Evolutionary conservation across 2,888 invertebrate species (phyloP).

Genomic region (Dryomyza anilis): DNA sequence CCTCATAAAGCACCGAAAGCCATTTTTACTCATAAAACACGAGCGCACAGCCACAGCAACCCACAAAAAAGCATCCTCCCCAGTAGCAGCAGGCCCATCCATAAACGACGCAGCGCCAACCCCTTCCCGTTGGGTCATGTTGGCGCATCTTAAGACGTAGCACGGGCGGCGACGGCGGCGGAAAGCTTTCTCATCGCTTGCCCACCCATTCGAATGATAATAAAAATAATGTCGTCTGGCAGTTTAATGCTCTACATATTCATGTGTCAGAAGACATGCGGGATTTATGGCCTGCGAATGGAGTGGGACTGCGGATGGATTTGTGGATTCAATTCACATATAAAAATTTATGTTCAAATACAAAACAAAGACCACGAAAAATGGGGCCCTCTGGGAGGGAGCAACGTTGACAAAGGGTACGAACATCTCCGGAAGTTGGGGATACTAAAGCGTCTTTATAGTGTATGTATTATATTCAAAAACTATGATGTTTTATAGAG

Average conservation of each 20-base stretch:
- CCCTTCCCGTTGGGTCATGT: not conserved
- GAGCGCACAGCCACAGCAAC: not conserved
- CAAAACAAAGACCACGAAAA: conserved; percentile 6
- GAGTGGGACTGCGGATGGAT: conserved; percentile 22
- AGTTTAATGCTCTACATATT: conserved; percentile 54
- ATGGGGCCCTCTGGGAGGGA: too few relatives aligned
- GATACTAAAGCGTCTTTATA: too few relatives aligned
- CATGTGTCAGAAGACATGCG: conserved; percentile 56
- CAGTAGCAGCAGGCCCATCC: too few relatives aligned
- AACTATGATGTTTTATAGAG: too few relatives aligned
- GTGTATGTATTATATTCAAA: too few relatives aligned
- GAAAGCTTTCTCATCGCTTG: not conserved
- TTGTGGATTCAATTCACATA: conserved; percentile 31
- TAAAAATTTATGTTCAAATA: conserved; percentile 30
- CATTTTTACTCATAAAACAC: conserved; percentile 12
- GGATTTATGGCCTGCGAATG: conserved; percentile 45
- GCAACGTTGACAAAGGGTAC: too few relatives aligned
- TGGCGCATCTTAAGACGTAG: too few relatives aligned
- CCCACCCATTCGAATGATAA: conserved; percentile 40
- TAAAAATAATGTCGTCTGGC: conserved; percentile 49
- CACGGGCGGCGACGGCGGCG: too few relatives aligned
- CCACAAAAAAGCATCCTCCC: not conserved
- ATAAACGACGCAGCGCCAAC: conserved; percentile 4
- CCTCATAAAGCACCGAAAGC: conserved; percentile 24
- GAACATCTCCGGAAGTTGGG: too few relatives aligned